A percentile compares a stretch with the other conserved stretches of the same genome.
These are phyloP conservation scores for Eupithecia subfuscata DNA, from an alignment of 2,888 invertebrate species.

Conservation along the genomic window DNA sequence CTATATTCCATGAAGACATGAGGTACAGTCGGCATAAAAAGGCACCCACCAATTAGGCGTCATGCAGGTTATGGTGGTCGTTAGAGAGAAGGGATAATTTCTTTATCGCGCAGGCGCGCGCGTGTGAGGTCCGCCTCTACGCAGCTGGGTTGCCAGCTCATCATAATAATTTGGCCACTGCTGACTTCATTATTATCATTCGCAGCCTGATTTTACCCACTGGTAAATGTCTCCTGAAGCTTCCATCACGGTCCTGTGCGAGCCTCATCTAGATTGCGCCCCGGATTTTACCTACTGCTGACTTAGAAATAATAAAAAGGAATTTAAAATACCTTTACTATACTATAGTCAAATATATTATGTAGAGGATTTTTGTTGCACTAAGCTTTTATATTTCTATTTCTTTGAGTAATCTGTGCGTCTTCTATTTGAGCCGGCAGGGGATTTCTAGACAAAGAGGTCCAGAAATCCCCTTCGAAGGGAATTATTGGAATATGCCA, in stretches of 20 bases:
- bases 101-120: slow-evolving; percentile 65
- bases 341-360: no score
- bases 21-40: slow-evolving; percentile 16
- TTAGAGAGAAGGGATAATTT: slow-evolving; percentile 74
- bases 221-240: neutral
- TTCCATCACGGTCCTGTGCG: neutral
- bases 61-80: slow-evolving; percentile 59
- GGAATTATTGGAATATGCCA: no score
- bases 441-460: no score
- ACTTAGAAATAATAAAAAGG: neutral
- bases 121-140: slow-evolving; percentile 67
- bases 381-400: no score
- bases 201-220: neutral
- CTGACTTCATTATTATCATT: neutral
- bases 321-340: no score
- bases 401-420: no score
- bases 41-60: slow-evolving; percentile 64
- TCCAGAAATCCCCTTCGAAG: no score
- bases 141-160: slow-evolving; percentile 23
- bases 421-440: no score
- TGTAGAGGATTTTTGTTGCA: no score
- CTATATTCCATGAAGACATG: slow-evolving; percentile 8
- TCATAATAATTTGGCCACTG: neutral
- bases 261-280: neutral
- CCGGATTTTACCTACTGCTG: neutral